Evolutionary conservation across 2,888 invertebrate species (phyloP), one percentile per base, ranked within the genome.

Genomic region (Graphium colonna): DNA sequence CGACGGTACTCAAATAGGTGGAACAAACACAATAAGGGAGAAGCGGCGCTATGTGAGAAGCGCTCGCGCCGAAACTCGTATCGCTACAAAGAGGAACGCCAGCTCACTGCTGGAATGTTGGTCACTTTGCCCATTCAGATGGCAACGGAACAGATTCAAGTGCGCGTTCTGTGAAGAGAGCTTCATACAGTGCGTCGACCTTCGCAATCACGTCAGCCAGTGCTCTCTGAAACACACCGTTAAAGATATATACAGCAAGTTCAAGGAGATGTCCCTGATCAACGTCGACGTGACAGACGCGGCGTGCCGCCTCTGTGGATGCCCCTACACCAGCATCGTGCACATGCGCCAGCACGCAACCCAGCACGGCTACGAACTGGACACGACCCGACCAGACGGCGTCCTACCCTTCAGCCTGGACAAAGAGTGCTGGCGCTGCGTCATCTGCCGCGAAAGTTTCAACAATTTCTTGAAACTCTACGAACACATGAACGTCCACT

Each of bases 401-500:
- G 75, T 88, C 0, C 58, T 88, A 8, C 87, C 89, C 0, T 87
- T 88, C 60, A 65, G 59, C 16, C 63, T 89, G 9, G 70, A 85
- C 41, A 85, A 83, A 46, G 77, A 82, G n/a, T 74, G 71, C 0
- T 87, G 87, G 87, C 68, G 65, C 26, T 89, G 88, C 59, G 65
- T 82, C 0, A 73, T 86, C 50, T 89, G 88, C 48, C 59, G 65
- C 0, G 73, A 78, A 38, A 74, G 67, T 21, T 88, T 87, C 58
- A 86, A 86, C 49, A 86, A 83, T 39, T 87, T 87, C 51, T 62
- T 88, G 0, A 86, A 86, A 65, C 67, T 89, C 0, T 87, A 87
- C 58, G 84, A 88, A 54, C 88, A 89, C 38, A 88, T 88, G 86
- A 88, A 88, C 48, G 54, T 71, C 0, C 88, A 89, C 56, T 88